A percentile compares a stretch with the other conserved stretches of the same genome.
phyloP scores from a whole-genome alignment of 2,888 invertebrate genomes.

The Cancer borealis region DNA sequence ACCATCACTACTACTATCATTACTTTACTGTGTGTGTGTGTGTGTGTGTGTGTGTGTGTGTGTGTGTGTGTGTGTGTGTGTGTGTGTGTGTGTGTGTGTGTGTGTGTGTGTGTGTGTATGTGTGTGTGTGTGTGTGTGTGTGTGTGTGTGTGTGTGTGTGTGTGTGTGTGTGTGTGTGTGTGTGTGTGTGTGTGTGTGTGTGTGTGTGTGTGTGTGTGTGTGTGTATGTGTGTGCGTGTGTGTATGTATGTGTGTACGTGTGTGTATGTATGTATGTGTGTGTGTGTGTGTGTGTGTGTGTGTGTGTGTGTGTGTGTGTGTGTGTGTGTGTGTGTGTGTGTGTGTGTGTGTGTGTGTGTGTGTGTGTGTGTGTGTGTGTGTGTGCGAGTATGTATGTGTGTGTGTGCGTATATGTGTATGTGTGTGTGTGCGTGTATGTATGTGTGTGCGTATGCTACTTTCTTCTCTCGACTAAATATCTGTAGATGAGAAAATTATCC shows the following conservation, averaged over 20 bases:
- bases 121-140: background rate
- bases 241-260: background rate
- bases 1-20: too few species aligned
- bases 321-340: too few species aligned
- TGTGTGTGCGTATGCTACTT: background rate
- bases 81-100: constrained; percentile 41
- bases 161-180: background rate
- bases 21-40: too few species aligned
- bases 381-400: constrained; percentile 35
- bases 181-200: background rate
- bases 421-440: background rate
- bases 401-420: background rate
- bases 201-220: too few species aligned
- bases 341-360: background rate
- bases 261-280: constrained; percentile 14
- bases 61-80: constrained; percentile 30
- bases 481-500: too few species aligned
- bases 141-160: constrained; percentile 39
- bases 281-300: background rate
- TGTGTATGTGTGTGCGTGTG: constrained; percentile 8
- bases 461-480: too few species aligned
- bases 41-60: too few species aligned
- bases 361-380: constrained; percentile 36
- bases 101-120: background rate
- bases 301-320: background rate